Conservation (phyloP, 2,113 vertebrate genomes). For the Varanus salvator region DNA sequence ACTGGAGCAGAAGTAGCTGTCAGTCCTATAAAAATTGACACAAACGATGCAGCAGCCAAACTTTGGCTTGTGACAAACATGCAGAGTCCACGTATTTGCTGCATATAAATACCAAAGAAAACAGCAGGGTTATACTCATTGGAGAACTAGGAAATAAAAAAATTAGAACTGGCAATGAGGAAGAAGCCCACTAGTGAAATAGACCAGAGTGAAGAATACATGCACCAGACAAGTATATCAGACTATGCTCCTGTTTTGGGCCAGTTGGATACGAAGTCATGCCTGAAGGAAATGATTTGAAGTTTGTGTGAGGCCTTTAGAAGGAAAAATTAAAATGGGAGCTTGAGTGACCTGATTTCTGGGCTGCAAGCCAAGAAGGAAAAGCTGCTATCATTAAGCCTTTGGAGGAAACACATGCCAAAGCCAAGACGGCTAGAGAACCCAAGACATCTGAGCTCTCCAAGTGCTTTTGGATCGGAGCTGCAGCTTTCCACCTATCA, state of each 20-base stretch:
- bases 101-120: neutral
- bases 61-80: neutral
- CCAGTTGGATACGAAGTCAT: neutral
- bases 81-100: neutral
- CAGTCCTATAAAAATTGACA: neutral
- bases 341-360: neutral
- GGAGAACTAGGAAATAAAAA: neutral
- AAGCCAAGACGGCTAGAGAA: neutral
- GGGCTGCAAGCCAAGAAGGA: neutral
- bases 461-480: constrained; percentile 25
- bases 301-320: neutral
- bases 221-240: neutral
- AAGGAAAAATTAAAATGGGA: neutral
- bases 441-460: constrained; percentile 16
- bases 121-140: neutral
- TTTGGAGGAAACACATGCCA: neutral
- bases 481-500: constrained; percentile 10
- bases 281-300: neutral
- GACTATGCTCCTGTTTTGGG: neutral
- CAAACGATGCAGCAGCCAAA: neutral
- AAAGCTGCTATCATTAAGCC: neutral
- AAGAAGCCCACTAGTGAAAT: neutral
- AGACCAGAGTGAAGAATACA: neutral
- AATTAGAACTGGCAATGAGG: neutral
- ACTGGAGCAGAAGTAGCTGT: neutral